Evolutionary conservation across 1,140 invertebrate species (phyloP), one percentile per base, ranked within the genome.

Genomic region (Zaprionus ghesquierei): DNA sequence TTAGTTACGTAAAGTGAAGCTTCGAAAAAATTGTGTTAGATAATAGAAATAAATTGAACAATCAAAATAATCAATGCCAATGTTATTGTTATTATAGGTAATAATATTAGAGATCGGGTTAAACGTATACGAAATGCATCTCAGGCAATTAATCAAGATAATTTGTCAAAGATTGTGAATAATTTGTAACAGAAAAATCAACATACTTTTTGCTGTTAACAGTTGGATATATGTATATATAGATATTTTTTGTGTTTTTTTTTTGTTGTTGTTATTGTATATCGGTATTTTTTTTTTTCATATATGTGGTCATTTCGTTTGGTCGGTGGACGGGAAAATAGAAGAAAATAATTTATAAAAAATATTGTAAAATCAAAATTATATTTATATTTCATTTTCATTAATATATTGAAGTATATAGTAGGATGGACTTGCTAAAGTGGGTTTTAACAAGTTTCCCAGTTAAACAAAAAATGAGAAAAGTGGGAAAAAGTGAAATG

Each of bases 331-430:
- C 75, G 75, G 68, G 61, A 75, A 75, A 78, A 81, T 82, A 82
- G 79, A 82, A 80, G 79, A 81, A 80, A 82, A 81, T 63, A 81
- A 77, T 70, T 81, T 22, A 71, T 75, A 69, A 79, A 79, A 76
- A 75, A 75, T 77, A 69, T 82, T 75, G 68, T 75, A 69, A 72
- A 80, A 75, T 65, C 60, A 74, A 69, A 74, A 74, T 56, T 62
- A 38, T 53, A 74, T 69, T 59, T 62, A 60, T 59, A 31, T 72
- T n/a, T 62, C n/a, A 56, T 46, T 54, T 41, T 44, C n/a, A 9
- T 56, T 56, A 6, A 65, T 54, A 55, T 62, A 54, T 69, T 54
- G 25, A 27, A 51, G 64, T 41, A 68, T 60, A 59, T 59, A 15
- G 41, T 12, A 46, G 12, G 3, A 46, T 46, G 41, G n/a, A 41